phyloP scores from a whole-genome alignment of 2,888 invertebrate genomes.

The Gymnoscelis rufifasciata region DNA sequence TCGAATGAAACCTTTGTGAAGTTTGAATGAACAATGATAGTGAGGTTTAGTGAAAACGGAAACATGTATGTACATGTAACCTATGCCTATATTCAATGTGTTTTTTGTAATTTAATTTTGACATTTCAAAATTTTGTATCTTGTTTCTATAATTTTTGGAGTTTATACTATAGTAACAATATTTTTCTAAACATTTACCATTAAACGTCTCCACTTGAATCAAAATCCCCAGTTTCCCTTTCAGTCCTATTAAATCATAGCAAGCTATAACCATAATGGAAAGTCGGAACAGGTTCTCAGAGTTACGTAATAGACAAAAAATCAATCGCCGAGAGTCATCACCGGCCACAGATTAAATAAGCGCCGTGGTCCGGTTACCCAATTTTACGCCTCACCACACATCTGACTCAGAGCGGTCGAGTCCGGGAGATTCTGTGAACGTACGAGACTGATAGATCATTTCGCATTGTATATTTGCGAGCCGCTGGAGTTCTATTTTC shows the following conservation, averaged over 20 bases:
- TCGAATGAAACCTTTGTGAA: constrained; percentile 2
- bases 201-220: too few species aligned
- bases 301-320: constrained; percentile 5
- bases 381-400: constrained; percentile 19
- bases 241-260: too few species aligned
- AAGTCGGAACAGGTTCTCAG: not conserved
- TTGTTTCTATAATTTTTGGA: too few species aligned
- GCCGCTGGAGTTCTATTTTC: too few species aligned
- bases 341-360: not conserved
- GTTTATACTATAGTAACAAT: too few species aligned
- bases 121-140: too few species aligned
- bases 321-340: constrained; percentile 1
- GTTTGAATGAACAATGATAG: constrained; percentile 11
- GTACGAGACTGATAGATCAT: not conserved
- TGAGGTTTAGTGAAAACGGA: constrained; percentile 38
- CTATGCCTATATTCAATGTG: too few species aligned
- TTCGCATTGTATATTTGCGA: too few species aligned
- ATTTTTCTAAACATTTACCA: too few species aligned
- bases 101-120: too few species aligned
- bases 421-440: constrained; percentile 2
- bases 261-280: not conserved
- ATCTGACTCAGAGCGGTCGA: constrained; percentile 14
- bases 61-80: too few species aligned
- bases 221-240: too few species aligned
- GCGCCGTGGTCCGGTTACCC: constrained; percentile 8